Conservation (phyloP, 23 tunicate species). For the Aplidium turbinatum region DNA sequence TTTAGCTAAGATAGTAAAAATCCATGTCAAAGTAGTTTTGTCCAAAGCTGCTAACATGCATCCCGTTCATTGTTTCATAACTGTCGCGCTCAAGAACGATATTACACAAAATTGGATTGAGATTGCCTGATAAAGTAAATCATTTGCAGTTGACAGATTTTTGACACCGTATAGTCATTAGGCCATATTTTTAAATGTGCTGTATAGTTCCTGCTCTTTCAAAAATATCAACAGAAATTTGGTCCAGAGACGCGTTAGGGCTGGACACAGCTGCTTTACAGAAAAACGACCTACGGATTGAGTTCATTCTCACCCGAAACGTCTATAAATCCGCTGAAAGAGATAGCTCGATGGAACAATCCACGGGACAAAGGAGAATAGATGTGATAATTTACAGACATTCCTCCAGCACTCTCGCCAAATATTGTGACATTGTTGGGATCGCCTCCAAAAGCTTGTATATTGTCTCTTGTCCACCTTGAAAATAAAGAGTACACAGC, state of each 20-base stretch:
- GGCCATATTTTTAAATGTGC: no score
- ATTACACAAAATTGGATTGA: no score
- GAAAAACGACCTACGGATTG: neutral
- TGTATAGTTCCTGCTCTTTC: neutral
- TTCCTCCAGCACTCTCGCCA: slow-evolving; percentile 37
- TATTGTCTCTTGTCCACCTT: slow-evolving; percentile 27
- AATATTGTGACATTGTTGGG: slow-evolving; percentile 30
- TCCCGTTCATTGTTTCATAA: no score
- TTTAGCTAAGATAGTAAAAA: no score
- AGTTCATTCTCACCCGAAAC: neutral
- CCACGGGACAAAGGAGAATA: slow-evolving; percentile 23
- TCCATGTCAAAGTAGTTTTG: no score
- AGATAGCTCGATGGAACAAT: slow-evolving; percentile 22
- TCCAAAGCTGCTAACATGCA: no score
- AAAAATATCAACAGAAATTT: neutral
- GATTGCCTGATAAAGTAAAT: no score
- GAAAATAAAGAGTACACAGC: no score
- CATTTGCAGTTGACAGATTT: no score
- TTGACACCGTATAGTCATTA: no score
- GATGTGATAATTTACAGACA: slow-evolving; percentile 1
- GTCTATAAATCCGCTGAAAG: slow-evolving; percentile 11
- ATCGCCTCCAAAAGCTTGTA: slow-evolving; percentile 24
- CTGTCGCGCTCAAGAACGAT: no score
- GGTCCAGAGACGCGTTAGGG: neutral
- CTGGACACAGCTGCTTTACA: no score